These are phyloP conservation scores for Trochalopteron elliotii DNA, from an alignment of 2,113 vertebrate species.

Conservation along the genomic window DNA sequence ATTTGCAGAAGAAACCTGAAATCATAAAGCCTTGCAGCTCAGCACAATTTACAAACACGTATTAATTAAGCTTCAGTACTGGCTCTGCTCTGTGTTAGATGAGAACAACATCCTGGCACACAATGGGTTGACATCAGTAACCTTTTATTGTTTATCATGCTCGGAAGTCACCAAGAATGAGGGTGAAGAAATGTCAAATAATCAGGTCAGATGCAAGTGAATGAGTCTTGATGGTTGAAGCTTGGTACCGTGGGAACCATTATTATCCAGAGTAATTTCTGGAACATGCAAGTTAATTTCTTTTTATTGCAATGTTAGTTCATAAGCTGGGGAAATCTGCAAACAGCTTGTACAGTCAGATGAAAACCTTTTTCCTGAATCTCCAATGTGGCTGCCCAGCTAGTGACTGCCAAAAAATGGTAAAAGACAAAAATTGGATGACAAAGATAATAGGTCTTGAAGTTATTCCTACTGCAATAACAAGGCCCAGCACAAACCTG, in stretches of 20 bases:
- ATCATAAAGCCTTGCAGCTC: slow-evolving; percentile 26
- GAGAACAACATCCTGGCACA: slow-evolving; percentile 27
- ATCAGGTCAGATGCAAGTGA: slow-evolving; percentile 61
- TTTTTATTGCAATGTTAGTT: not conserved
- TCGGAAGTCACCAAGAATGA: slow-evolving; percentile 60
- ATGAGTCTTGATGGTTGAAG: slow-evolving; percentile 45
- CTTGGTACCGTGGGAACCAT: slow-evolving; percentile 54
- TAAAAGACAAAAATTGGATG: not conserved
- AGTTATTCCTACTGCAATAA: not conserved
- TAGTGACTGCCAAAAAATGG: not conserved
- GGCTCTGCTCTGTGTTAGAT: not conserved
- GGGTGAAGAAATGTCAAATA: slow-evolving; percentile 64
- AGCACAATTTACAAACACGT: slow-evolving; percentile 22
- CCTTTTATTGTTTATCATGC: slow-evolving; percentile 56
- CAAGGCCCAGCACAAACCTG: not conserved
- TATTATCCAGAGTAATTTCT: slow-evolving; percentile 29
- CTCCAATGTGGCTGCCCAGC: not conserved
- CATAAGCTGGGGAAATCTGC: not conserved
- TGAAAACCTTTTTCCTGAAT: not conserved
- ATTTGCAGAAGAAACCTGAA: slow-evolving; percentile 44
- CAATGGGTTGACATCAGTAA: slow-evolving; percentile 57
- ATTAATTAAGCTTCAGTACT: slow-evolving; percentile 45
- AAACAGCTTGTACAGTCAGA: not conserved
- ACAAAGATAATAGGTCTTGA: not conserved
- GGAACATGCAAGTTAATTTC: slow-evolving; percentile 43